These are phyloP conservation scores for Hippasteria phrygiana DNA, from an alignment of 53 echinoderm and acorn worm species.

Conservation along the genomic window DNA sequence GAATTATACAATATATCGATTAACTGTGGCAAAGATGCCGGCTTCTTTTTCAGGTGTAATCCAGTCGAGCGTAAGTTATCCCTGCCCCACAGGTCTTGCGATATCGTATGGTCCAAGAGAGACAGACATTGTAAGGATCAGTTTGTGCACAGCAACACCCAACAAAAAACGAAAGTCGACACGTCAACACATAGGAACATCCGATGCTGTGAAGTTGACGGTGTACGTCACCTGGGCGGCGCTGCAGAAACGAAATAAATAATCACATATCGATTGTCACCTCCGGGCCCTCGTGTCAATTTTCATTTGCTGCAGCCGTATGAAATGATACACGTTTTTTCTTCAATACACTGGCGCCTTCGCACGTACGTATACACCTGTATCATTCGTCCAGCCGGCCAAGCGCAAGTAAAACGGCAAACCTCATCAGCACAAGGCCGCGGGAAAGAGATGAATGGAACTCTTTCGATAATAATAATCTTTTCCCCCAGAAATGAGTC, in stretches of 20 bases:
- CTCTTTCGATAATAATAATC: no score
- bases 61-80: background rate
- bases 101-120: background rate
- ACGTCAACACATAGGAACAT: conserved; percentile 3
- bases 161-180: background rate
- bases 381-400: background rate
- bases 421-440: no score
- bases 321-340: background rate
- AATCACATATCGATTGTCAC: conserved; percentile 28
- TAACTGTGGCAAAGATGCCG: no score
- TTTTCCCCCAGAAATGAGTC: no score
- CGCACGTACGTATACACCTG: conserved; percentile 1
- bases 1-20: no score
- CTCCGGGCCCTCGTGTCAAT: background rate
- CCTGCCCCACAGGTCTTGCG: background rate
- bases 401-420: no score
- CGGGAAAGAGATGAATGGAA: no score
- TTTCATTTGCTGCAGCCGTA: background rate
- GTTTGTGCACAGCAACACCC: background rate
- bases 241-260: background rate
- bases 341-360: background rate
- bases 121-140: background rate
- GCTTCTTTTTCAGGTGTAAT: no score
- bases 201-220: background rate
- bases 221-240: conserved; percentile 7